A percentile compares a stretch with the other conserved stretches of the same genome.
Conservation (phyloP, 2,113 vertebrate species). For the Calonectris borealis region DNA sequence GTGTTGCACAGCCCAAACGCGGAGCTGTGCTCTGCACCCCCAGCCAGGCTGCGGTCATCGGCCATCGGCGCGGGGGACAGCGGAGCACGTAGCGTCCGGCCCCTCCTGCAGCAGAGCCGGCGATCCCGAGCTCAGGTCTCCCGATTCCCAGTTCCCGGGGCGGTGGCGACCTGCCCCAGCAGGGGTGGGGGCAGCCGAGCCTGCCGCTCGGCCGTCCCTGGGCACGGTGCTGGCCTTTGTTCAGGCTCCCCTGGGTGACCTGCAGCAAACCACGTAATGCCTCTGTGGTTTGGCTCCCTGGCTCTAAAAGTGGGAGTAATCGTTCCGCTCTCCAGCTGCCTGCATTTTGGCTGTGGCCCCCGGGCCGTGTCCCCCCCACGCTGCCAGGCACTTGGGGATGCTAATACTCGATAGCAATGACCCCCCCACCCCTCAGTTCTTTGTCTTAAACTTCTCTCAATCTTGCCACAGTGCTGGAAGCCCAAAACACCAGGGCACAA, state of each 20-base stretch:
- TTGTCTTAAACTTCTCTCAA: neutral
- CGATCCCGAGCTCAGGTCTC: neutral
- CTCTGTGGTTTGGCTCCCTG: neutral
- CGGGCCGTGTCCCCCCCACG: fast-evolving
- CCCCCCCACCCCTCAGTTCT: too few relatives aligned
- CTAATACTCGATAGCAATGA: neutral
- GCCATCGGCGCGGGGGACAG: neutral
- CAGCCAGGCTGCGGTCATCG: neutral
- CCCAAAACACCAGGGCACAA: neutral
- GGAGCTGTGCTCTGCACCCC: too few relatives aligned
- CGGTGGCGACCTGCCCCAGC: neutral
- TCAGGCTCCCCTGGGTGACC: neutral
- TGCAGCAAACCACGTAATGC: too few relatives aligned
- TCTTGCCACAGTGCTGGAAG: neutral
- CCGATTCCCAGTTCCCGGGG: neutral
- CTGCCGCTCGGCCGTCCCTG: too few relatives aligned
- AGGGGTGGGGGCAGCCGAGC: neutral
- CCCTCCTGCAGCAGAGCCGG: neutral
- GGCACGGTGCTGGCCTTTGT: neutral
- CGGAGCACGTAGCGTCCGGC: fast-evolving
- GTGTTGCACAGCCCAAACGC: neutral
- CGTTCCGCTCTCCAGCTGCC: neutral
- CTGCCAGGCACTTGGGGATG: neutral
- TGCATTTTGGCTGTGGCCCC: neutral
- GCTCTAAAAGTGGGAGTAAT: neutral